A percentile compares a stretch with the other conserved stretches of the same genome.
These are phyloP conservation scores for Ochropacha duplaris DNA, from an alignment of 2,888 invertebrate genomes.

Conservation along the genomic window DNA sequence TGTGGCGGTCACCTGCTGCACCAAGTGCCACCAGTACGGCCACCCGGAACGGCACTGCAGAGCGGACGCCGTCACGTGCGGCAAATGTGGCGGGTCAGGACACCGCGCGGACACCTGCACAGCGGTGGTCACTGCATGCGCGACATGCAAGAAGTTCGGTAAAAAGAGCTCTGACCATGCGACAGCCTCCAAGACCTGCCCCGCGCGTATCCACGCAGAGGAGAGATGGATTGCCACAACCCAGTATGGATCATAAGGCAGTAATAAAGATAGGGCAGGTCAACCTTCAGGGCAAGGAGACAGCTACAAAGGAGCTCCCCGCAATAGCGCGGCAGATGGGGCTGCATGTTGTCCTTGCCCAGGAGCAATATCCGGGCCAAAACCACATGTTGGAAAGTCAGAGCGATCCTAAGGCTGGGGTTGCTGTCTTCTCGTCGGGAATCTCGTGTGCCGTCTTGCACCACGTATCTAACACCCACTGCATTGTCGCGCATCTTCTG, in stretches of 20 bases:
- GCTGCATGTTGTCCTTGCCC: background rate
- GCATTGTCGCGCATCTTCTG: conserved; percentile 14
- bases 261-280: conserved; percentile 20
- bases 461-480: conserved; percentile 18
- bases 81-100: conserved; percentile 23
- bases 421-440: background rate
- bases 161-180: conserved; percentile 13
- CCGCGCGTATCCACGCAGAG: conserved; percentile 19
- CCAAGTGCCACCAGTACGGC: conserved; percentile 40
- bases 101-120: conserved; percentile 18
- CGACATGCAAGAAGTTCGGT: conserved; percentile 26
- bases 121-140: conserved; percentile 9
- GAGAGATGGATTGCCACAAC: background rate
- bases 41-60: conserved; percentile 36
- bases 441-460: conserved; percentile 13
- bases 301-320: conserved; percentile 19
- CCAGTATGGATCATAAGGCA: conserved; percentile 10
- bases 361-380: background rate
- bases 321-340: background rate
- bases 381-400: no score
- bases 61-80: conserved; percentile 16
- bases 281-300: conserved; percentile 19
- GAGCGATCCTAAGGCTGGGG: no score
- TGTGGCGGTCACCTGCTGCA: conserved; percentile 22
- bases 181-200: conserved; percentile 21